These are phyloP conservation scores for Palythoa grandiflora DNA, from an alignment of 92 coral and sea anemone genomes.

Conservation along the genomic window DNA sequence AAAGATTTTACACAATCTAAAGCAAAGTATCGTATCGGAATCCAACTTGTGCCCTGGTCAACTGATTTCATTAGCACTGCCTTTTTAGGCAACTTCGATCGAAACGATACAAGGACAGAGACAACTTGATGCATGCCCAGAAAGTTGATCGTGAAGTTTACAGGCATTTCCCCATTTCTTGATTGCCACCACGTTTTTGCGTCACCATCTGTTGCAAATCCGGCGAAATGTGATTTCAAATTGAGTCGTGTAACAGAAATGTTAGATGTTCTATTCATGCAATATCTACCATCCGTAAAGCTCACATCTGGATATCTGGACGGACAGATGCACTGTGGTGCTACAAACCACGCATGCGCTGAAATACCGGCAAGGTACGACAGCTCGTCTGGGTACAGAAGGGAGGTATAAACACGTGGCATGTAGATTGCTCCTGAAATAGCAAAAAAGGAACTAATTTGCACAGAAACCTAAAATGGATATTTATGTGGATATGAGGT, in stretches of 20 bases:
- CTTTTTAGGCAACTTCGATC: slow-evolving; percentile 53
- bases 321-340: slow-evolving; percentile 59
- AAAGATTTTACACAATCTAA: slow-evolving; percentile 40
- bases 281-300: slow-evolving; percentile 34
- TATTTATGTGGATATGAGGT: too few relatives aligned
- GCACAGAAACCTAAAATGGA: not conserved
- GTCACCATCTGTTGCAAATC: slow-evolving; percentile 56
- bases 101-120: slow-evolving; percentile 43
- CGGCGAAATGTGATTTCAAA: slow-evolving; percentile 46
- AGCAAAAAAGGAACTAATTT: not conserved
- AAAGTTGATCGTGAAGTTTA: slow-evolving; percentile 45
- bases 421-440: slow-evolving; percentile 12
- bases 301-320: slow-evolving; percentile 44
- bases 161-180: slow-evolving; percentile 33
- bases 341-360: slow-evolving; percentile 26
- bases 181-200: slow-evolving; percentile 69
- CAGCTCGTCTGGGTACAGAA: slow-evolving; percentile 55
- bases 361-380: slow-evolving; percentile 31
- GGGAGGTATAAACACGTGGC: slow-evolving; percentile 45
- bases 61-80: slow-evolving; percentile 52
- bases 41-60: slow-evolving; percentile 58
- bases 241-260: slow-evolving; percentile 40
- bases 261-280: slow-evolving; percentile 36
- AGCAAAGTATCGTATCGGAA: slow-evolving; percentile 60
- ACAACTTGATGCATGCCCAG: slow-evolving; percentile 49